Evolutionary conservation across 2,797 vertebrate genomes (phyloP).

Genomic region (Rhyacichthys aspro): DNA sequence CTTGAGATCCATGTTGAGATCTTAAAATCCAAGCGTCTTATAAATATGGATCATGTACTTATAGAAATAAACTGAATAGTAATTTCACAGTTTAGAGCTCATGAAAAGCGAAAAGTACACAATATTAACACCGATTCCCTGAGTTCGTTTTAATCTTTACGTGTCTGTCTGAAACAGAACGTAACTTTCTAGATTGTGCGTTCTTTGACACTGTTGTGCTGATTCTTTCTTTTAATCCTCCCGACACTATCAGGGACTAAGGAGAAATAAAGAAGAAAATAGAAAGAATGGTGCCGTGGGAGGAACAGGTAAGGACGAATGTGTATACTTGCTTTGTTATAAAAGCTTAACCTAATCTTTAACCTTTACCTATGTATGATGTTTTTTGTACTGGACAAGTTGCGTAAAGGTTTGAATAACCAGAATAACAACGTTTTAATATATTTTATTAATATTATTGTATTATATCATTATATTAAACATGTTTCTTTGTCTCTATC

Average conservation of each 20-base stretch:
- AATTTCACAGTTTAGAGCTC: not conserved
- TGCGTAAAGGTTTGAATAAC: too few species aligned
- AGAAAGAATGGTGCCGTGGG: not conserved
- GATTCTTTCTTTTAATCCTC: slow-evolving; percentile 13
- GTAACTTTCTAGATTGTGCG: not conserved
- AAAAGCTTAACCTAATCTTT: too few species aligned
- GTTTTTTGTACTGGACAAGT: too few species aligned
- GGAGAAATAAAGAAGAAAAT: slow-evolving; percentile 3
- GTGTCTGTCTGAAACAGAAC: not conserved
- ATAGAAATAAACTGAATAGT: not conserved
- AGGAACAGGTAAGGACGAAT: slow-evolving; percentile 33
- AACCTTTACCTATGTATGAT: too few species aligned
- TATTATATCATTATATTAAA: too few species aligned
- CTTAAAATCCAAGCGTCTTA: too few species aligned
- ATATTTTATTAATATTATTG: too few species aligned
- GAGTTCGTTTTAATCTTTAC: not conserved
- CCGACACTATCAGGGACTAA: slow-evolving; percentile 10
- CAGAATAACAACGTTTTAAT: too few species aligned
- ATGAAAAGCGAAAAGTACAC: not conserved
- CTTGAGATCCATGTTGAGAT: too few species aligned
- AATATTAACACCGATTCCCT: too few species aligned
- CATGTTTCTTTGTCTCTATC: too few species aligned
- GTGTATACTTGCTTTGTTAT: not conserved
- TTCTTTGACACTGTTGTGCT: not conserved
- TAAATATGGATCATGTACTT: not conserved